Base-by-base conservation (phyloP, 2,113 vertebrate genomes). In the Ramphastos sulfuratus region DNA sequence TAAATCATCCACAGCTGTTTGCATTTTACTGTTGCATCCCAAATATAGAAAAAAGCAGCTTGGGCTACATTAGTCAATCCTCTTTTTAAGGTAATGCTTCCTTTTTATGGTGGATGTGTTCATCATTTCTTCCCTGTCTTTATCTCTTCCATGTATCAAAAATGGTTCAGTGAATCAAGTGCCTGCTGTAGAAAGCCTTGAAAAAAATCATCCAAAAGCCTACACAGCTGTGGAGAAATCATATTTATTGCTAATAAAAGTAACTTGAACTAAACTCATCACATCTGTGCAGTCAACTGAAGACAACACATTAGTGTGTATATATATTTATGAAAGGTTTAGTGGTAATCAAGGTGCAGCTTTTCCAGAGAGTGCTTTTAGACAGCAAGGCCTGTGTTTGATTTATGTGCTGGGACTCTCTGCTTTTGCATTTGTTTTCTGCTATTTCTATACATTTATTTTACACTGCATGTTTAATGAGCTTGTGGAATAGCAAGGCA, bases 241-340 rank as follows among this genome's bases (percentile, higher is more conserved):
- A 50, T 89, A 44, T 78, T 84, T 89, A 58, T 73, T 89, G n/a
- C 73, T 84, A 81, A 71, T 80, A 80, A 66, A 90, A 85, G 52
- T 81, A 50, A 76, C 56, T 61, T 64, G 46, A 88, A 33, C 54
- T 87, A 42, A 61, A 31, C 54, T 82, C 33, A 61, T 80, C 33
- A 61, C 6, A 44, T 87, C 52, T 86, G n/a, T 87, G 75, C 78
- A 71, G 54, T 87, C 65, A 91, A 14, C 73, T 67, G 54, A 89
- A 78, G 74, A 71, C 31, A 87, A 12, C 59, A 82, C 20, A 46
- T 85, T 82, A 87, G 44, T 54, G 15, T 55, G 7, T 87, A 17
- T 55, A 42, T 75, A 5, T 59, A 72, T 79, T 87, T 87, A 65
- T 48, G 46, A 90, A 82, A 82, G 42, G 20, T 61, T 93, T 85